Base-by-base conservation (phyloP, 2,797 vertebrate genomes). In the Sandelia bainsii region DNA sequence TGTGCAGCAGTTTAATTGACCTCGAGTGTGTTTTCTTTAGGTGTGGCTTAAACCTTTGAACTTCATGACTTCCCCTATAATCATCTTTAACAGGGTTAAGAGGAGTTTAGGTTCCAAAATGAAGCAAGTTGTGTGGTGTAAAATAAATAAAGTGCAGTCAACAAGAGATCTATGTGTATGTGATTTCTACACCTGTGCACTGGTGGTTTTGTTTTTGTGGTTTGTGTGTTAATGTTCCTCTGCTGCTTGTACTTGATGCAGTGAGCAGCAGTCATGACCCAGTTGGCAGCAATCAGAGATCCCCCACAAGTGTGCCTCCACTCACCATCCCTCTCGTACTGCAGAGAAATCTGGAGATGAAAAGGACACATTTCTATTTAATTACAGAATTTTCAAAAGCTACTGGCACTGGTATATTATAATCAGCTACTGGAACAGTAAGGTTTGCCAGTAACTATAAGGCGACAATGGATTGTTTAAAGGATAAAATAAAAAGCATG, bases 221-320 rank as follows among this genome's bases (percentile, higher is more conserved):
- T 45, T n/a, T 62, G 40, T 75, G 64, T 74, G 27, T 56, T 37
- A 50, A 29, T 75, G 54, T 69, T 64, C 20, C 44, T 71, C 34
- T 52, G 42, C 63, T 68, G 46, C 49, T 66, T 87, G 1, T 93
- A 95, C 94, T 93, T 95, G 89, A 95, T 94, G 84, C 95, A 95
- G 86, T 95, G 95, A 88, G 95, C 95, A 78, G 95, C 95, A 65
- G 95, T 95, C 94, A 95, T 93, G 90, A 95, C 95, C 94, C 95
- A 95, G 91, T 95, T 95, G 89, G 90, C 89, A 85, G 93, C 94
- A 70, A 95, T 95, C 87, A 95, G 89, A 80, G 95, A 92, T 73
- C 94, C 95, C 69, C 95, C 95, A 73, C 95, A 95, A 53, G 94
- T 95, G 91, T 95, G 95, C 70, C 93, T 92, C 93, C 93, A 95